phyloP scores from a whole-genome alignment of 53 echinoderm and acorn worm genomes.

The Patiria pectinifera region DNA sequence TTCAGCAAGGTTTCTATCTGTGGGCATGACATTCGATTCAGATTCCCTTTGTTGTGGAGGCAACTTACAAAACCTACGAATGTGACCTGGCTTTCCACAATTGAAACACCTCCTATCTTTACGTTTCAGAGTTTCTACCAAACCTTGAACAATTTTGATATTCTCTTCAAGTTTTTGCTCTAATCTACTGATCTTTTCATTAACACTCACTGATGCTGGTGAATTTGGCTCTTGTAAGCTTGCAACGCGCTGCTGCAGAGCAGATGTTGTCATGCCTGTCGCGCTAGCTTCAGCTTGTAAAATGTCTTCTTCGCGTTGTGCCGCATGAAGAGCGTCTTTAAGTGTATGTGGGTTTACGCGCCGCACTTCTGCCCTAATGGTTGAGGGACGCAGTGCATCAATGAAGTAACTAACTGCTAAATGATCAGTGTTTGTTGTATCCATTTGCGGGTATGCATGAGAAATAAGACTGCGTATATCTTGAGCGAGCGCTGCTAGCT shows the following conservation, averaged over 20 bases:
- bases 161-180: constrained; percentile 7
- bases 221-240: constrained; percentile 16
- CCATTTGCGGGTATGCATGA: constrained; percentile 35
- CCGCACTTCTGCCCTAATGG: constrained; percentile 24
- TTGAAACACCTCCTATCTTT: constrained; percentile 6
- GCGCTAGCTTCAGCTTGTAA: constrained; percentile 22
- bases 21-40: not conserved
- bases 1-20: not conserved
- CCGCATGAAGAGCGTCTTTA: not conserved
- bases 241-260: not conserved
- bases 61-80: constrained; percentile 13
- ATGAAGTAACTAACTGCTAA: constrained; percentile 15
- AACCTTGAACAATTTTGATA: constrained; percentile 12
- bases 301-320: constrained; percentile 23
- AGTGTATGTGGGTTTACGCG: not conserved
- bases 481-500: constrained; percentile 14
- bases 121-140: not conserved
- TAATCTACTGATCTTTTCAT: not conserved
- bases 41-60: not conserved
- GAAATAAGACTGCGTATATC: constrained; percentile 4
- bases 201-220: not conserved
- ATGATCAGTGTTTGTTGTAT: not conserved
- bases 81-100: constrained; percentile 26
- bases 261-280: not conserved
- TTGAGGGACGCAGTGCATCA: not conserved